Evolutionary conservation across 2,797 vertebrate species (phyloP), one percentile per base, ranked within the genome.

Genomic region (Hafferia zeledoni): DNA sequence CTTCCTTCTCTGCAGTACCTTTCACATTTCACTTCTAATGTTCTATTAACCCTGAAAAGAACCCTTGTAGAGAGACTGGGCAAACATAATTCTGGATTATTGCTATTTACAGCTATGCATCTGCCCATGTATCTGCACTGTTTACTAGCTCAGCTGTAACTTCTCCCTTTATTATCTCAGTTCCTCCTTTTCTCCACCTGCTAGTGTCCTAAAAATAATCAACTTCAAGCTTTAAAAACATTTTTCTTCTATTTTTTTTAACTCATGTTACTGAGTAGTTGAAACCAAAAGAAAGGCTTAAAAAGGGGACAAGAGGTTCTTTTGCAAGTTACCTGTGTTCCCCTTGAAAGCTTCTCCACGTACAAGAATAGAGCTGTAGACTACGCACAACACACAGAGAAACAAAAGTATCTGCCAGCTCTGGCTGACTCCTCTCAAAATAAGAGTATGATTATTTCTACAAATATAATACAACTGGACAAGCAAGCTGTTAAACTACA

Each of bases 151-250:
- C 59, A 70, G 77, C 43, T 87, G 41, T 68, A 93, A 91, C 83
- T 96, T 96, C 91, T 90, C 83, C 56, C 61, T 94, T 79, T 64
- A 43, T 67, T 52, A 63, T 93, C 70, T 95, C 89, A 94, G 83
- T 96, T 96, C 85, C 89, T 86, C 49, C 80, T 95, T 82, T 83
- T 50, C 13, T 82, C 72, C 80, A 96, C 89, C 74, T 91, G 85
- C 53, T 77, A 47, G 5, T 9, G 11, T 43, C 49, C 56, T 89
- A 87, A 93, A 94, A 90, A 53, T 10, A 80, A 84, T 9, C 44
- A 76, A 28, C 35, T 87, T 79, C 31, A 61, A 83, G 46, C 68
- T 28, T 59, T n/a, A 18, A 80, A 81, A 46, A 60, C 7, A 31
- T 81, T 70, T 87, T 72, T 74, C 35, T 68, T 80, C 1, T 2